Evolutionary conservation across 2,888 invertebrate species (phyloP), one percentile per base, ranked within the genome.

Genomic region (Agrotis segetum): DNA sequence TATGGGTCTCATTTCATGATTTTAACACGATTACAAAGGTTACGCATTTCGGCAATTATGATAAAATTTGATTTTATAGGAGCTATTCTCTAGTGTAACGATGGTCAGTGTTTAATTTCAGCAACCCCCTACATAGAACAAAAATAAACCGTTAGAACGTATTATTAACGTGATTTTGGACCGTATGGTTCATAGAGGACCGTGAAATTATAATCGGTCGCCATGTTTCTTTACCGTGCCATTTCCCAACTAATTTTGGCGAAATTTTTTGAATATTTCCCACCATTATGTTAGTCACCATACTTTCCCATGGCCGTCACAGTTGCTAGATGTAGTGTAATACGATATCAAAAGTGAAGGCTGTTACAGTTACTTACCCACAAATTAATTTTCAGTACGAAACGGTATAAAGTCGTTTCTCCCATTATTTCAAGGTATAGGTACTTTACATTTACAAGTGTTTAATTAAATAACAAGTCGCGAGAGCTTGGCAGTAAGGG

Each of bases 171-270:
- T n/a, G n/a, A n/a, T 47, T 40, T 14, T 60, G 29, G 75, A 56
- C 7, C 85, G 75, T 83, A 81, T 44, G 83, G 82, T 52, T 52
- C 52, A 52, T 6, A 19, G 50, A n/a, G 17, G 64, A 34, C 53
- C 72, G 65, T 66, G 59, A 73, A 70, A 7, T 74, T 46, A 46
- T 34, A 56, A 24, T 63, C 52, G 40, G 19, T 21, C 9, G 34
- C 59, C 59, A 63, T 67, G 17, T 65, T 53, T 50, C 34, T 50
- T 53, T 40, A 66, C 17, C 24, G 78, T 55, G 52, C 72, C 50
- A 75, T 77, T 79, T 83, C 75, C 24, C 78, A 78, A 61, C 67
- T 21, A 49, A 76, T 82, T 85, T 72, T 55, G 55, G 77, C 52
- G 75, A 81, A 81, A 76, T 67, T 60, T 75, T 64, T 14, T 44